Evolutionary conservation across 2,888 invertebrate genomes (phyloP).

Genomic region (Dynastes tityus): DNA sequence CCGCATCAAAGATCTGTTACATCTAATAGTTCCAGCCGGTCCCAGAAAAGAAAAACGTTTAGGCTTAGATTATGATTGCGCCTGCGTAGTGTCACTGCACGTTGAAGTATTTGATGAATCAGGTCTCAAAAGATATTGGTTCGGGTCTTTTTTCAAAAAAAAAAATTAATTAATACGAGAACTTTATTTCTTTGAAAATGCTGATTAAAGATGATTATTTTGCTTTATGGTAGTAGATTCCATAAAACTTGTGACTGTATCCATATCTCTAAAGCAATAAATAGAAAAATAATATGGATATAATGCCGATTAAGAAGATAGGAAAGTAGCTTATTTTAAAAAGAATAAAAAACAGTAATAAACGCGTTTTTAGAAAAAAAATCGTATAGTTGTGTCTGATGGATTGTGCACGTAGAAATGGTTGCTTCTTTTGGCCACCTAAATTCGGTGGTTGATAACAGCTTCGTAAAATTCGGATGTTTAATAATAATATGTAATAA

Average conservation of each 20-base stretch:
- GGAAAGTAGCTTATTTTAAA: conserved; percentile 39
- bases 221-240: conserved; percentile 42
- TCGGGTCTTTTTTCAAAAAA: conserved; percentile 18
- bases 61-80: too few species aligned
- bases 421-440: conserved; percentile 1
- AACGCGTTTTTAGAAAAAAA: conserved; percentile 34
- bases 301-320: conserved; percentile 35
- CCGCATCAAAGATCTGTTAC: not conserved
- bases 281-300: conserved; percentile 39
- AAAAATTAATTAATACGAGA: not conserved
- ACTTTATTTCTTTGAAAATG: conserved; percentile 29
- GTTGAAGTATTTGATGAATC: too few species aligned
- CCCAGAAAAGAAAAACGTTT: not conserved
- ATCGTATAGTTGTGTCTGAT: conserved; percentile 43
- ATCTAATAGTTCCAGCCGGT: too few species aligned
- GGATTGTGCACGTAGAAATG: conserved; percentile 24
- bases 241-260: conserved; percentile 40
- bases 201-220: conserved; percentile 38
- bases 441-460: not conserved
- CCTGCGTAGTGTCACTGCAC: too few species aligned
- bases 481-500: conserved; percentile 7
- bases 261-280: conserved; percentile 43
- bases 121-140: not conserved
- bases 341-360: conserved; percentile 16
- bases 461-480: conserved; percentile 21